Conservation (phyloP, 2,797 vertebrate species). For the Trichosurus vulpecula region DNA sequence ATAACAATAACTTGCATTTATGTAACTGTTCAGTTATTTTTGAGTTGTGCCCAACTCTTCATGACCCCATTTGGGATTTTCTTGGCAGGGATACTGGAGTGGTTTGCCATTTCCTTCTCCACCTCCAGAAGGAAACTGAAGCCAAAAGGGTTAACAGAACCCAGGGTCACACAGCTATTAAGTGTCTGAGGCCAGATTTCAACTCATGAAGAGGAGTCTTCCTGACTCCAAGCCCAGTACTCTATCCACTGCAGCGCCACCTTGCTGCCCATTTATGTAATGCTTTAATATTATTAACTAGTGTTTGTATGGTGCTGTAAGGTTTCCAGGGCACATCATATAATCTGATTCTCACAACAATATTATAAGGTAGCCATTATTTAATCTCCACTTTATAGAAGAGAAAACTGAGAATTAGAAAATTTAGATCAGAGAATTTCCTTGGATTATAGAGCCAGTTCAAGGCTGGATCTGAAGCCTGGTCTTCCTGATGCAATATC, state of each 20-base stretch:
- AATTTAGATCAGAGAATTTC: not conserved
- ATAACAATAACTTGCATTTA: not conserved
- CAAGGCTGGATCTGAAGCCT: not conserved
- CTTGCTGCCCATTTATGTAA: not conserved
- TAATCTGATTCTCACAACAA: not conserved
- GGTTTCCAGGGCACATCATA: not conserved
- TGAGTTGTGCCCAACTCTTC: not conserved
- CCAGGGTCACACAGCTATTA: not conserved
- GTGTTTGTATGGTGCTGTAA: not conserved
- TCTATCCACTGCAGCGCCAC: not conserved
- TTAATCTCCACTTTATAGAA: not conserved
- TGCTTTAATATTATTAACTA: not conserved
- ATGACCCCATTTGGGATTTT: not conserved
- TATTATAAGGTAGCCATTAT: not conserved
- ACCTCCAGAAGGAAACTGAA: not conserved
- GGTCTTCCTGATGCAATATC: not conserved
- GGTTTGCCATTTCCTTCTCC: no score
- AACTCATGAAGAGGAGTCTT: not conserved
- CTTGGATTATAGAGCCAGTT: not conserved
- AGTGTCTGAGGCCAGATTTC: not conserved
- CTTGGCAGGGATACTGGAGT: no score
- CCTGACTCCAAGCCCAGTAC: not conserved
- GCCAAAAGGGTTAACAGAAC: not conserved
- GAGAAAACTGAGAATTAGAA: not conserved
- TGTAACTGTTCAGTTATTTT: no score